Conservation (phyloP, 2,888 invertebrate genomes). For the Merodon equestris region DNA sequence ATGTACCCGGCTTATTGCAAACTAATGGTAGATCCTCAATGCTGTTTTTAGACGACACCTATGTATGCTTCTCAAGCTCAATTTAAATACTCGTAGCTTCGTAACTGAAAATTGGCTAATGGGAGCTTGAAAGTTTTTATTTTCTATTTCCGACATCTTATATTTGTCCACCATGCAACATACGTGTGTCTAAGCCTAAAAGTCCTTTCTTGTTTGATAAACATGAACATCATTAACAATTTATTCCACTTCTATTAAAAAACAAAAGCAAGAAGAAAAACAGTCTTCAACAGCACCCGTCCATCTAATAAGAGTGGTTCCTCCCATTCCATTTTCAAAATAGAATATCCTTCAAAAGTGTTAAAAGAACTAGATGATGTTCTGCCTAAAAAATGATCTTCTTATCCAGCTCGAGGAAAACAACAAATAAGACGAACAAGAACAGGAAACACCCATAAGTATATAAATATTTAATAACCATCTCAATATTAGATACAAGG, state of each 20-base stretch:
- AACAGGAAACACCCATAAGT: slow-evolving; percentile 50
- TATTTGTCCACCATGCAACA: too few relatives aligned
- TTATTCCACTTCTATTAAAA: slow-evolving; percentile 40
- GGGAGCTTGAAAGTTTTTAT: too few relatives aligned
- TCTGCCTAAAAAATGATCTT: slow-evolving; percentile 48
- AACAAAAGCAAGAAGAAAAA: slow-evolving; percentile 32
- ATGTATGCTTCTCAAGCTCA: too few relatives aligned
- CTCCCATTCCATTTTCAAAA: slow-evolving; percentile 31
- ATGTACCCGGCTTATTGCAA: too few relatives aligned
- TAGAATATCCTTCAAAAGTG: slow-evolving; percentile 57
- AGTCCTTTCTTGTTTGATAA: too few relatives aligned
- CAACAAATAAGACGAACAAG: background rate
- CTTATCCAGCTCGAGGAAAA: slow-evolving; percentile 36
- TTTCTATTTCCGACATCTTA: too few relatives aligned
- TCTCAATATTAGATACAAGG: slow-evolving; percentile 50
- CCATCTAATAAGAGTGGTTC: slow-evolving; percentile 17
- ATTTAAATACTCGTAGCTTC: too few relatives aligned
- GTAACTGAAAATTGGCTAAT: too few relatives aligned
- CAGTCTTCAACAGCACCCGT: background rate
- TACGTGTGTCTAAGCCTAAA: too few relatives aligned
- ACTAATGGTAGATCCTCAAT: too few relatives aligned
- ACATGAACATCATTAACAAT: slow-evolving; percentile 57
- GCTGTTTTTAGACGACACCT: too few relatives aligned
- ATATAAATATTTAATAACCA: slow-evolving; percentile 68
- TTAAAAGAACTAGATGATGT: slow-evolving; percentile 49